A percentile compares a stretch with the other conserved stretches of the same genome.
Evolutionary conservation across 2,888 invertebrate genomes (phyloP).

Genomic region (Pocota personata): DNA sequence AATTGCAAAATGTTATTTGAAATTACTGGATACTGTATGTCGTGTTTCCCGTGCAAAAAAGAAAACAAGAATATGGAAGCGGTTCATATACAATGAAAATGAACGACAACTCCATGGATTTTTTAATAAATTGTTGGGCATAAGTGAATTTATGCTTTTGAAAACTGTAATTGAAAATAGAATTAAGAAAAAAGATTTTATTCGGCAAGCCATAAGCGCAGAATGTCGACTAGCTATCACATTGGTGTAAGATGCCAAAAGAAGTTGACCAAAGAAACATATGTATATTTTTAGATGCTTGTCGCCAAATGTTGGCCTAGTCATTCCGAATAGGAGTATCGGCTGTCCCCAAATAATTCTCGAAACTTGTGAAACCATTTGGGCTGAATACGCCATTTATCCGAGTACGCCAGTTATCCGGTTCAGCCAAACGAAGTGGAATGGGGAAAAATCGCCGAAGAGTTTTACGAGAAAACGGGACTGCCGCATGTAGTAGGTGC

Average conservation of each 20-base stretch:
- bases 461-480: background rate
- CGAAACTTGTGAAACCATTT: background rate
- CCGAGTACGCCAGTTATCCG: background rate
- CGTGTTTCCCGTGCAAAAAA: background rate
- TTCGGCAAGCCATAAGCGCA: background rate
- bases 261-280: background rate
- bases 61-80: background rate
- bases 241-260: background rate
- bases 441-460: background rate
- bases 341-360: constrained; percentile 43
- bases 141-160: background rate
- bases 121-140: background rate
- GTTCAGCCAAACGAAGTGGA: background rate
- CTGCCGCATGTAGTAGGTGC: background rate
- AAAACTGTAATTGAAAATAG: background rate
- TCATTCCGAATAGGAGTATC: constrained; percentile 51
- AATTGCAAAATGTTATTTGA: too few species aligned
- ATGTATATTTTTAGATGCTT: background rate
- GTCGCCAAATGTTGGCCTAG: constrained; percentile 14
- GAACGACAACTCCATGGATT: background rate
- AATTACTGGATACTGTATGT: background rate
- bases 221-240: background rate
- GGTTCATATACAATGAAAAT: background rate
- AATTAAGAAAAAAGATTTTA: background rate
- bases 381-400: background rate